phyloP scores from a whole-genome alignment of 2,888 invertebrate genomes.

The Ophraella communa region DNA sequence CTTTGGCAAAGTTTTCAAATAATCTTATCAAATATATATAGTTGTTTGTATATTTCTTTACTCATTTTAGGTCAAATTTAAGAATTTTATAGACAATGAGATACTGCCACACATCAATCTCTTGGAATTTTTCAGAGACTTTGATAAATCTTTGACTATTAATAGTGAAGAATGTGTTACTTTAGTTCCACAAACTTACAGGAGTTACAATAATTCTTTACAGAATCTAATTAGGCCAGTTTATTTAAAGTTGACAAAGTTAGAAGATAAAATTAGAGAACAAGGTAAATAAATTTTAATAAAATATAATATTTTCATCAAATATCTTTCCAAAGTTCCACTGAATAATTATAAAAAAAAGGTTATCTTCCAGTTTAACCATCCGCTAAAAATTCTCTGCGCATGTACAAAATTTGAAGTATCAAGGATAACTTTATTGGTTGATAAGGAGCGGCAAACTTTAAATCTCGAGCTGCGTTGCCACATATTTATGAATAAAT shows the following conservation, averaged over 20 bases:
- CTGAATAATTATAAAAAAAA: too few relatives aligned
- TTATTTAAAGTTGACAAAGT: slow-evolving; percentile 44
- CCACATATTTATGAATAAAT: too few relatives aligned
- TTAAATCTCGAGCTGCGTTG: too few relatives aligned
- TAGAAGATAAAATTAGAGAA: slow-evolving; percentile 50
- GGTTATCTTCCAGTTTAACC: too few relatives aligned
- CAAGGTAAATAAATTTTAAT: slow-evolving; percentile 51
- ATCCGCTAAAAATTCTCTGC: too few relatives aligned
- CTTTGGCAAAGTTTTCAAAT: too few relatives aligned
- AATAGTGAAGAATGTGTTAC: slow-evolving; percentile 30
- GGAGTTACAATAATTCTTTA: slow-evolving; percentile 49
- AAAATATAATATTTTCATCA: too few relatives aligned
- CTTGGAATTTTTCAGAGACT: slow-evolving; percentile 51
- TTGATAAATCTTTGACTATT: slow-evolving; percentile 41
- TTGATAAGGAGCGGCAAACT: too few relatives aligned
- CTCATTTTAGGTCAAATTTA: slow-evolving; percentile 43
- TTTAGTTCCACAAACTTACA: slow-evolving; percentile 50
- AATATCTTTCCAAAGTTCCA: too few relatives aligned
- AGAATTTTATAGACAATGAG: slow-evolving; percentile 47
- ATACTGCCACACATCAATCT: slow-evolving; percentile 54
- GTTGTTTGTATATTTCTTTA: background rate
- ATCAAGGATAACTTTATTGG: too few relatives aligned
- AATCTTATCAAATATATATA: too few relatives aligned
- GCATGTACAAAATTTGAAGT: too few relatives aligned
- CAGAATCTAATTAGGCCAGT: slow-evolving; percentile 50